Base-by-base conservation (phyloP, 2,888 invertebrate species). In the Pseudococcus viburni region DNA sequence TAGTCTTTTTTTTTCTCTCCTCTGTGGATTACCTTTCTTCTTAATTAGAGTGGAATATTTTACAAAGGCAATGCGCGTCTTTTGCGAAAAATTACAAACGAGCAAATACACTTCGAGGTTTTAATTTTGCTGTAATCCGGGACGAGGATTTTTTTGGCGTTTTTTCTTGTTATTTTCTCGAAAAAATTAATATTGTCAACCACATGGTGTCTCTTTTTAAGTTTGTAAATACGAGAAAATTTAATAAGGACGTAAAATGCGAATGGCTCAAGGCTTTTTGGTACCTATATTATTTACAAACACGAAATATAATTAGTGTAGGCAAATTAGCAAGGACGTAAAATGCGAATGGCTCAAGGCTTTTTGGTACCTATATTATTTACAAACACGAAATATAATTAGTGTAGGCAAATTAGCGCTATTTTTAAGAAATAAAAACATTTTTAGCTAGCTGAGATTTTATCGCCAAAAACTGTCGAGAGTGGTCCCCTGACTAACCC, bases 41-140 rank as follows among this genome's bases (percentile, higher is more conserved):
- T 42, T 80, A 80, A 80, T 80, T 80, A 80, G 39, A 80, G 80
- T 19, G 42, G 80, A 80, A 80, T 80, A 42, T 80, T n/a, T 80
- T 80, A 42, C 26, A 73, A 73, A 73, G 33, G 15, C 4, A 22
- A 64, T 64, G 68, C 68, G 68, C 68, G 68, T 73, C 68, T 73
- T 73, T 73, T 11, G 26, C 6, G 19, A 19, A 26, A 73, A 33
- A 33, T 73, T 26, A 73, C 68, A 73, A 33, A 73, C 26, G 12
- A 73, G 68, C 26, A 73, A 73, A 11, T 26, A 73, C 33, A 73
- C 11, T 26, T 33, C 7, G 7, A 33, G 19, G 68, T 0, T 73
- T 73, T 73, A 73, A 73, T 73, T 73, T 73, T n/a, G 26, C 26
- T 33, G 26, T 73, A 73, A 26, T 19, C 68, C 33, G 3, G 15